A percentile compares a stretch with the other conserved stretches of the same genome.
These are phyloP conservation scores for Turnix velox DNA, from an alignment of 2,113 vertebrate genomes.

Conservation along the genomic window DNA sequence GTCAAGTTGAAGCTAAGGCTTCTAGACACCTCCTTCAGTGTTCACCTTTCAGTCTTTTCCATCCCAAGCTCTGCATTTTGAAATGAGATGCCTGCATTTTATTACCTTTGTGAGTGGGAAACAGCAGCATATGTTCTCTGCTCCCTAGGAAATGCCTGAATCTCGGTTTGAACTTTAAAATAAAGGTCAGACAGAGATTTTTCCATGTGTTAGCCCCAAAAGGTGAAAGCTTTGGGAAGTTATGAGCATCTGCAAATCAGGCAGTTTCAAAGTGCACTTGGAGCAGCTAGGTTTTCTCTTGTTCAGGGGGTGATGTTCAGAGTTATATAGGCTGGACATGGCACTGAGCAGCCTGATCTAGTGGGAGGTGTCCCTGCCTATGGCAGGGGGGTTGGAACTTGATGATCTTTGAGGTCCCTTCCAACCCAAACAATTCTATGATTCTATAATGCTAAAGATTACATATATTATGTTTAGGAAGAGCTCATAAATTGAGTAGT, in stretches of 20 bases:
- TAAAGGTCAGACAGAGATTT: conserved; percentile 34
- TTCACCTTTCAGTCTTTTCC: conserved; percentile 7
- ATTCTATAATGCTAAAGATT: not conserved
- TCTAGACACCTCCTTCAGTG: not conserved
- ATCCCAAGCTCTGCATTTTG: not conserved
- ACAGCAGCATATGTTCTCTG: conserved; percentile 6
- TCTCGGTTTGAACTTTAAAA: conserved; percentile 31
- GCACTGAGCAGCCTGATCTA: too few relatives aligned
- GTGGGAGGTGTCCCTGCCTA: too few relatives aligned
- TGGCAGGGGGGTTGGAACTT: too few relatives aligned
- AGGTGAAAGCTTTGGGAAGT: conserved; percentile 41
- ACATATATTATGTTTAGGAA: not conserved
- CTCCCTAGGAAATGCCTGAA: not conserved
- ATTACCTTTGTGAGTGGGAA: conserved; percentile 9
- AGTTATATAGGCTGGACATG: too few relatives aligned
- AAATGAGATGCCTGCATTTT: not conserved
- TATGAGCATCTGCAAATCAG: not conserved
- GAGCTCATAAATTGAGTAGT: not conserved
- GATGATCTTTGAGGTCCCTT: too few relatives aligned
- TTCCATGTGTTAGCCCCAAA: conserved; percentile 2
- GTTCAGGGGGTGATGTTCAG: not conserved
- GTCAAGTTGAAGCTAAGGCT: not conserved
- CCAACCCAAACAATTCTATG: too few relatives aligned
- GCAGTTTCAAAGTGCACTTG: not conserved
- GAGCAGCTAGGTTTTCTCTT: not conserved